A percentile compares a stretch with the other conserved stretches of the same genome.
Conservation (phyloP, 2,888 invertebrate genomes). For the Agelastica alni region DNA sequence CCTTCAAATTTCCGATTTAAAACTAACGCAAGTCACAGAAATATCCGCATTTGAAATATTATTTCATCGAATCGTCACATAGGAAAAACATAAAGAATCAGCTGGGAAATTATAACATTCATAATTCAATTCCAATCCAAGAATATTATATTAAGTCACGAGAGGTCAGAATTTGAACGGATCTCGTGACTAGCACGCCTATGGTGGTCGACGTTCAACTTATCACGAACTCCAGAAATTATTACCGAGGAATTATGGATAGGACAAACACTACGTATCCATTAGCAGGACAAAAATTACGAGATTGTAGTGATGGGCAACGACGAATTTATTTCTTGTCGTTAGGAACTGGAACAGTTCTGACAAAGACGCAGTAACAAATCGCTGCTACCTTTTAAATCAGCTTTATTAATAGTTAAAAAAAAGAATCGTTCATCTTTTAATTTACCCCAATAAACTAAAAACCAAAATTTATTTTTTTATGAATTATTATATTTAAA, state of each 20-base stretch:
- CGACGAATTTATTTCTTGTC: too few species aligned
- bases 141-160: conserved; percentile 22
- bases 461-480: too few species aligned
- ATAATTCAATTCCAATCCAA: conserved; percentile 19
- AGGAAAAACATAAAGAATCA: conserved; percentile 3
- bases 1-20: too few species aligned
- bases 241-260: conserved; percentile 42
- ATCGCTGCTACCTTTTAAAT: too few species aligned
- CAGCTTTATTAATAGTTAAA: too few species aligned
- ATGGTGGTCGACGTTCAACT: conserved; percentile 45
- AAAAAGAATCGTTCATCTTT: too few species aligned
- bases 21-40: too few species aligned
- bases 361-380: too few species aligned
- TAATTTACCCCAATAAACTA: too few species aligned
- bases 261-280: conserved; percentile 48
- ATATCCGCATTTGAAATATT: conserved; percentile 6
- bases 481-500: too few species aligned
- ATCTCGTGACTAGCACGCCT: conserved; percentile 48
- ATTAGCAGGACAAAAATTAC: neutral
- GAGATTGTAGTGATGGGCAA: neutral
- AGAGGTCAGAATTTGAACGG: conserved; percentile 20
- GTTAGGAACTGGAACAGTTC: too few species aligned
- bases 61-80: conserved; percentile 4
- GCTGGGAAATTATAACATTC: conserved; percentile 16
- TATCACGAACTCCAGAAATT: conserved; percentile 38